A percentile compares a stretch with the other conserved stretches of the same genome.
Conservation (phyloP, 2,113 vertebrate genomes). For the Physeter macrocephalus region DNA sequence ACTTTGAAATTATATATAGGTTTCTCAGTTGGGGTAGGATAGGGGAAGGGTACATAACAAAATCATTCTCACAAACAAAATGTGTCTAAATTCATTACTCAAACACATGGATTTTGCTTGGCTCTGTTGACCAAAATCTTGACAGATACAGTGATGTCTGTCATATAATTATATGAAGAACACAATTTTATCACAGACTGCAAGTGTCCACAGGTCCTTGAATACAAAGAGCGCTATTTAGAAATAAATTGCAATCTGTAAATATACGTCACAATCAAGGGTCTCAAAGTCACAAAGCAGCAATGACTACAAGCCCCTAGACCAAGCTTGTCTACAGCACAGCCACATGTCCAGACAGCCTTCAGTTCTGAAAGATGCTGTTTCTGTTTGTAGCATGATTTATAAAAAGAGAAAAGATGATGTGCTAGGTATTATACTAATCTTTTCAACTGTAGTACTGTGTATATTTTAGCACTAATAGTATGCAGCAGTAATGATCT, state of each 20-base stretch:
- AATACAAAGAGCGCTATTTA: constrained; percentile 81
- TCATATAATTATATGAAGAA: not conserved
- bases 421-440: not conserved
- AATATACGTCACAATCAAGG: constrained; percentile 83
- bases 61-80: constrained; percentile 60
- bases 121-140: constrained; percentile 54
- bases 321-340: constrained; percentile 44
- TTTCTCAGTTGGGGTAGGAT: not conserved
- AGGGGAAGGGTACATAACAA: constrained; percentile 15
- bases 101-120: constrained; percentile 43
- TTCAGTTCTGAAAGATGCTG: constrained; percentile 45
- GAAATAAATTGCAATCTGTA: constrained; percentile 80
- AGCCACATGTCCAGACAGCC: constrained; percentile 19
- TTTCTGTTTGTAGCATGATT: constrained; percentile 47
- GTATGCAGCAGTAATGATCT: not conserved
- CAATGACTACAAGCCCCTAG: constrained; percentile 71
- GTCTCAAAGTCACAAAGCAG: constrained; percentile 80
- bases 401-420: not conserved
- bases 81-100: constrained; percentile 46
- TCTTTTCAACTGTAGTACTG: not conserved
- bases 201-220: constrained; percentile 74
- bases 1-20: constrained; percentile 11
- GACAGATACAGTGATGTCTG: constrained; percentile 39
- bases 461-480: not conserved
- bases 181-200: constrained; percentile 69